Evolutionary conservation across 1,140 invertebrate genomes (phyloP), one percentile per base, ranked within the genome.

Genomic region (Calliphora vicina): DNA sequence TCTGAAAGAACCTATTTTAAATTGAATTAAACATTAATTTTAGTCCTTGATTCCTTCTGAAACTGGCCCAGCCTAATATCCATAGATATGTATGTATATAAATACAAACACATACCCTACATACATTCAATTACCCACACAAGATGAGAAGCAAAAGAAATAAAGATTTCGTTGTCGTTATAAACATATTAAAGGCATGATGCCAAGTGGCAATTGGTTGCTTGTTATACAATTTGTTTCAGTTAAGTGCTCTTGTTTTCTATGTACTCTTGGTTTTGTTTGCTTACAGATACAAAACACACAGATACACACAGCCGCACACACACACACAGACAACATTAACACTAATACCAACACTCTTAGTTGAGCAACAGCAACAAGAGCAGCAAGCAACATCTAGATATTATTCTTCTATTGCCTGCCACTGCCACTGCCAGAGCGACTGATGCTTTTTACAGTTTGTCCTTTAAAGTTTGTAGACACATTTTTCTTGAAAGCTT

Each of bases 221-320:
- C 74, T 78, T 78, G 74, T 78, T 78, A 20, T 78, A 78, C 74
- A 78, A 78, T 78, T 78, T 78, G 74, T 78, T 78, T 23, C 74
- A 78, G 35, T 78, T 23, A 78, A 78, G 74, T 45, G 35, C 42
- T 78, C 35, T 76, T 76, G 35, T 45, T 78, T 43, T 78, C 74
- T 45, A 78, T 76, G 73, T 67, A 67, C 23, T 50, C 45, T 25
- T 67, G n/a, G 61, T 67, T 67, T 67, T 67, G 61, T 67, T 67
- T 67, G 5, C 61, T 50, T 50, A 50, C 45, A 50, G 45, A 17
- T 50, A 50, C 45, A 50, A 35, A 1, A 35, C 6, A 35, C 10
- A 35, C 35, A 35, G 35, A 35, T n/a, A n/a, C 29, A 4, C 29
- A 35, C 29, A 35, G 8, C 2, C 29, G 8, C 29, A 35, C 2